Conservation (phyloP, 2,797 vertebrate species). For the Aulostomus chinensis region DNA sequence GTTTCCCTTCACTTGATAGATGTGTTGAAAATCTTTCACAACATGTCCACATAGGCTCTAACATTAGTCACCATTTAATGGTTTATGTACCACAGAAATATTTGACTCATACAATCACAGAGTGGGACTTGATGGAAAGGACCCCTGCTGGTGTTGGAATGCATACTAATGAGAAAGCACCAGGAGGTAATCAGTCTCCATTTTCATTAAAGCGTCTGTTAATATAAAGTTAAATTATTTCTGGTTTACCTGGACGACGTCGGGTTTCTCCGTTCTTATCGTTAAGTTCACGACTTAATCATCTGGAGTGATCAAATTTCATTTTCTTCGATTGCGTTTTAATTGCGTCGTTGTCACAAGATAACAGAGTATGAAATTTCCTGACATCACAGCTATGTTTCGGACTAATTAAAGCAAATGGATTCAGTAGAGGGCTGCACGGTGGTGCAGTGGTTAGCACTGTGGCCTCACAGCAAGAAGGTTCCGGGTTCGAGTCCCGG, state of each 20-base stretch:
- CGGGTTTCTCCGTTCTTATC: not conserved
- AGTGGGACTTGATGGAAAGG: constrained; percentile 43
- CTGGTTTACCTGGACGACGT: not conserved
- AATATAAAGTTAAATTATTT: constrained; percentile 8
- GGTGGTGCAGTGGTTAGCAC: too few relatives aligned
- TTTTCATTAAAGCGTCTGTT: constrained; percentile 2
- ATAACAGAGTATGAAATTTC: constrained; percentile 39
- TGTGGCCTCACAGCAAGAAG: too few relatives aligned
- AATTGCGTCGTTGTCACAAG: constrained; percentile 53
- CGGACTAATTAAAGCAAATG: constrained; percentile 37
- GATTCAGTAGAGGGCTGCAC: too few relatives aligned
- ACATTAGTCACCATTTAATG: constrained; percentile 7
- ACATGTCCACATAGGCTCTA: constrained; percentile 20
- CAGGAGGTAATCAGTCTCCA: not conserved
- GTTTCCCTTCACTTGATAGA: constrained; percentile 14
- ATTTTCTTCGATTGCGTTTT: constrained; percentile 47
- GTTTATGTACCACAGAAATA: constrained; percentile 26
- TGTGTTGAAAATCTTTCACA: constrained; percentile 33
- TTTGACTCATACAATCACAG: constrained; percentile 17
- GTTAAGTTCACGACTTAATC: constrained; percentile 39
- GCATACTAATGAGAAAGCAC: constrained; percentile 3
- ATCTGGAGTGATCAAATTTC: constrained; percentile 39
- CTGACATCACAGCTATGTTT: constrained; percentile 3
- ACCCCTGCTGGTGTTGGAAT: constrained; percentile 8
- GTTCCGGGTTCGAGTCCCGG: too few relatives aligned